phyloP scores from a whole-genome alignment of 2,113 vertebrate genomes.

The Kryptolebias marmoratus region DNA sequence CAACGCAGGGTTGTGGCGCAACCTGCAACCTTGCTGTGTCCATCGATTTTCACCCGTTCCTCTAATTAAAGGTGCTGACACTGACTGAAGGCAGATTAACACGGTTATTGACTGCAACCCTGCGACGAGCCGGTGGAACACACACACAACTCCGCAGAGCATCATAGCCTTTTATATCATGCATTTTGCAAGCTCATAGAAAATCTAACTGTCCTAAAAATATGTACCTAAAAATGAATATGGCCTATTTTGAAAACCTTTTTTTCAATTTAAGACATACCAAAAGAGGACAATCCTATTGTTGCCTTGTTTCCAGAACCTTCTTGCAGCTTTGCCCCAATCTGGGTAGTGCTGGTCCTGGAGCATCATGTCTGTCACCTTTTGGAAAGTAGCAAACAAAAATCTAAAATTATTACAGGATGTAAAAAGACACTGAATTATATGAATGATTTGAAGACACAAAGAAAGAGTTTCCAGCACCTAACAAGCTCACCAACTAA shows the following conservation, averaged over 20 bases:
- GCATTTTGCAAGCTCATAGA: not conserved
- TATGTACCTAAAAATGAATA: not conserved
- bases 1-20: slow-evolving; percentile 33
- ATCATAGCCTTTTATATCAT: slow-evolving; percentile 3
- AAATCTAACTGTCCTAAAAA: not conserved
- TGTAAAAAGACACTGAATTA: not conserved
- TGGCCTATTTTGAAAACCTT: not conserved
- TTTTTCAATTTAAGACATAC: slow-evolving; percentile 71
- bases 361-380: slow-evolving; percentile 99
- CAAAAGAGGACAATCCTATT: slow-evolving; percentile 96
- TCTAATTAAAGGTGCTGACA: slow-evolving; percentile 78
- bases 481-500: no score
- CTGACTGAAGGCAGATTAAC: slow-evolving; percentile 74
- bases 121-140: slow-evolving; percentile 6
- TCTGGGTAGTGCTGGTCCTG: slow-evolving; percentile 94
- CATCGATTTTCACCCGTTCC: slow-evolving; percentile 70
- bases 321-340: slow-evolving; percentile 92
- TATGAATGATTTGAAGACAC: no score
- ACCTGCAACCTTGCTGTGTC: slow-evolving; percentile 66
- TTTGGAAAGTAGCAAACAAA: slow-evolving; percentile 9
- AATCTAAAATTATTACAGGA: not conserved
- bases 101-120: slow-evolving; percentile 66
- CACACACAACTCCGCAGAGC: slow-evolving; percentile 15
- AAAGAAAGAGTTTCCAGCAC: no score
- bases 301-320: slow-evolving; percentile 95